Percentiles rank a stretch among this genome's conserved stretches.
phyloP scores from a whole-genome alignment of 2,888 invertebrate genomes.

The Amblyjoppa fuscipennis region DNA sequence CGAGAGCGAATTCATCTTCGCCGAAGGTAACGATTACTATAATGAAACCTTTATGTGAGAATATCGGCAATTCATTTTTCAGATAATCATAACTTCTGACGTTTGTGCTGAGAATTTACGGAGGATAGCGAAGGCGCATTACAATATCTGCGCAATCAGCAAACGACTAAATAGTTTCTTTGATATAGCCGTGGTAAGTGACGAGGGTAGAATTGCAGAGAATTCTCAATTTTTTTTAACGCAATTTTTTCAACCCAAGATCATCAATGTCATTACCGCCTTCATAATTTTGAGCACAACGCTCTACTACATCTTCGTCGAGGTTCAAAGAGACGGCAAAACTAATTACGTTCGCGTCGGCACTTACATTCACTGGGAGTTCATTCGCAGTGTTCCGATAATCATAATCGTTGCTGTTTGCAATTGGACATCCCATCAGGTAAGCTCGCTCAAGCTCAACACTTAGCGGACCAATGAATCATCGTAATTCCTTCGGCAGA shows the following conservation, averaged over 20 bases:
- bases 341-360: slow-evolving; percentile 36
- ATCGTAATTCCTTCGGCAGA: slow-evolving; percentile 36
- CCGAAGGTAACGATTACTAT: slow-evolving; percentile 1
- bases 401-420: slow-evolving; percentile 49
- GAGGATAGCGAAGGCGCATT: slow-evolving; percentile 46
- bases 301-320: slow-evolving; percentile 51
- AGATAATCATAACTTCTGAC: slow-evolving; percentile 46
- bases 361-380: slow-evolving; percentile 52
- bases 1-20: slow-evolving; percentile 55
- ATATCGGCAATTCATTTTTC: background rate
- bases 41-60: background rate
- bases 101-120: slow-evolving; percentile 59
- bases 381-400: slow-evolving; percentile 48
- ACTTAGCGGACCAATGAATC: background rate
- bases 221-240: background rate
- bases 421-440: slow-evolving; percentile 50
- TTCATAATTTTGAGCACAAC: slow-evolving; percentile 52
- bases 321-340: slow-evolving; percentile 32
- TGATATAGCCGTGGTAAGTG: slow-evolving; percentile 49
- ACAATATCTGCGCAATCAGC: slow-evolving; percentile 52
- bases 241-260: background rate
- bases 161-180: slow-evolving; percentile 49
- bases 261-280: slow-evolving; percentile 37
- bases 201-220: background rate
- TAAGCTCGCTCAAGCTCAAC: background rate